Conservation (phyloP, 2,797 vertebrate species). For the Urocyon cinereoargenteus region DNA sequence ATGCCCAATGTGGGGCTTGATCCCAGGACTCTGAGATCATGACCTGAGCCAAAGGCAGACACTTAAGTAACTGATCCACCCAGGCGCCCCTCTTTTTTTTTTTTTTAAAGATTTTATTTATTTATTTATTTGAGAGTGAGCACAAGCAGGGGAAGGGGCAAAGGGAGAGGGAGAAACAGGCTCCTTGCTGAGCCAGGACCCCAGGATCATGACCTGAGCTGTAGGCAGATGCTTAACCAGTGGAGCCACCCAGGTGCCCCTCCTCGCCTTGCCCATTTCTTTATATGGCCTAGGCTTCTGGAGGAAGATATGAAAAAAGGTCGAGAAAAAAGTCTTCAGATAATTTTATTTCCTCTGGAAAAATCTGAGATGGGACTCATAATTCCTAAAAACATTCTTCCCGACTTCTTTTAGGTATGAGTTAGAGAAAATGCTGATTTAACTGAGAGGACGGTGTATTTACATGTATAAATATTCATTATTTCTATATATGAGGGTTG, state of each 20-base stretch:
- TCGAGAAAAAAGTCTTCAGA: neutral
- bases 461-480: slow-evolving; percentile 78
- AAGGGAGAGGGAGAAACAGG: neutral
- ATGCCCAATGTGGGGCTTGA: no score
- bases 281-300: slow-evolving; percentile 20
- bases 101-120: neutral
- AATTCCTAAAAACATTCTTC: slow-evolving; percentile 23
- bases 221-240: neutral
- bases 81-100: neutral
- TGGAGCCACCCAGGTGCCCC: neutral
- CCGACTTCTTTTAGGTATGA: slow-evolving; percentile 13
- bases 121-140: neutral
- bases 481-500: slow-evolving; percentile 74
- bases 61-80: no score
- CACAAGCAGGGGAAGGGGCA: neutral
- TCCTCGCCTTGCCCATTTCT: neutral
- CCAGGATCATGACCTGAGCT: neutral
- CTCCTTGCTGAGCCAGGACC: neutral
- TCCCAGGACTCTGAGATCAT: no score
- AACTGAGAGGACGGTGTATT: neutral
- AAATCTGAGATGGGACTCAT: slow-evolving; percentile 21
- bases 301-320: slow-evolving; percentile 32
- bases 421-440: neutral
- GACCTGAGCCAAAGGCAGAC: no score
- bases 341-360: slow-evolving; percentile 51